Conservation (phyloP, 2,113 vertebrate genomes). For the Pteronura brasiliensis region DNA sequence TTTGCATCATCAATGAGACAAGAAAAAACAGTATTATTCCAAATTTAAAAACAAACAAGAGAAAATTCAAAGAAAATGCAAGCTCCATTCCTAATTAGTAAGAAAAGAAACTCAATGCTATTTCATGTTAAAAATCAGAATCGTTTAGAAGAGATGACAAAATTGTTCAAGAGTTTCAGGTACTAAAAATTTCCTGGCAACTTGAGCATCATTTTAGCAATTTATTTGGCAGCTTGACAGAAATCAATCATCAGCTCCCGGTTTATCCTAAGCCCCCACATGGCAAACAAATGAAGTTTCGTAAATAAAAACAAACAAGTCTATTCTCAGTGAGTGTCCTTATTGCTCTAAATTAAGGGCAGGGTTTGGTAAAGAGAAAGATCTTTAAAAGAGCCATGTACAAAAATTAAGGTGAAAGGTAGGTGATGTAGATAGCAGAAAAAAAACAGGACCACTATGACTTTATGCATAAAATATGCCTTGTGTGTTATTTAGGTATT, state of each 20-base stretch:
- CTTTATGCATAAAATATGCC: not conserved
- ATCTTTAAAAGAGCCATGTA: not conserved
- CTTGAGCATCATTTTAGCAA: not conserved
- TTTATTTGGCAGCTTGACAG: not conserved
- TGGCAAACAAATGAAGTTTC: not conserved
- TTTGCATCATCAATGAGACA: not conserved
- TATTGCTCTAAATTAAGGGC: not conserved
- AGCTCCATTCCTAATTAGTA: not conserved
- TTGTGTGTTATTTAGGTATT: slow-evolving; percentile 3
- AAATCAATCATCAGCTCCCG: not conserved
- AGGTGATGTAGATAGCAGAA: not conserved
- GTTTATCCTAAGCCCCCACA: not conserved
- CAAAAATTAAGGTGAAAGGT: not conserved
- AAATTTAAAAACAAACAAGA: not conserved
- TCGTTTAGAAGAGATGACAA: not conserved
- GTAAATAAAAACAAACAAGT: not conserved
- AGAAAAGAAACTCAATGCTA: not conserved
- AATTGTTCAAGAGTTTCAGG: not conserved
- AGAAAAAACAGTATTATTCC: not conserved
- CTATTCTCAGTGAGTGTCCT: not conserved
- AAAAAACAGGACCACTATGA: not conserved
- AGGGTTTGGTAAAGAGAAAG: not conserved
- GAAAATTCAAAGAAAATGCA: not conserved
- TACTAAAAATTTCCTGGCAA: not conserved
- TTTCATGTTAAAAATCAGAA: not conserved